A percentile compares a stretch with the other conserved stretches of the same genome.
These are phyloP conservation scores for Ochotona curzoniae DNA, from an alignment of 2,113 vertebrate genomes.

Conservation along the genomic window DNA sequence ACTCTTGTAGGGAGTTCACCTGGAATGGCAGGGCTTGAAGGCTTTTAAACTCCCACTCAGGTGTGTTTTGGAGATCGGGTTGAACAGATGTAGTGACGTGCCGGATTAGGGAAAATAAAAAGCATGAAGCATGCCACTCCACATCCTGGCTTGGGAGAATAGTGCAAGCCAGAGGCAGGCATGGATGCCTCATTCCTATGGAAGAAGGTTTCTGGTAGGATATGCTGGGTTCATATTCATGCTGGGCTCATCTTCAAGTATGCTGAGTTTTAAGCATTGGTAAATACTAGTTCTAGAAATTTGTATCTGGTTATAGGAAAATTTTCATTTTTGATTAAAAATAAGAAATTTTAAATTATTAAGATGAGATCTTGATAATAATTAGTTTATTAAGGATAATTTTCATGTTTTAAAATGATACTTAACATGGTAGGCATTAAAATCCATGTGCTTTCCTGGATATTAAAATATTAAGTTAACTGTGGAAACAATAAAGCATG, in stretches of 20 bases:
- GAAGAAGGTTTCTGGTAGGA: not conserved
- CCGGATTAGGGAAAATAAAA: not conserved
- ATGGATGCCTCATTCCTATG: not conserved
- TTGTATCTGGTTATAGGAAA: not conserved
- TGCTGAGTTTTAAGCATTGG: not conserved
- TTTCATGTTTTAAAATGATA: not conserved
- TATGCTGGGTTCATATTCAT: not conserved
- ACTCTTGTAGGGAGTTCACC: not conserved
- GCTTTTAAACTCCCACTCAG: not conserved
- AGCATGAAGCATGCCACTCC: not conserved
- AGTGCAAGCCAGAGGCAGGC: not conserved
- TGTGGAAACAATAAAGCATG: not conserved
- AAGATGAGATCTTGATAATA: not conserved
- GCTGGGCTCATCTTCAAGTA: not conserved
- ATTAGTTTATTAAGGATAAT: not conserved
- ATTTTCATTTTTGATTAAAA: conserved; percentile 4
- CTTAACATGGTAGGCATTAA: not conserved
- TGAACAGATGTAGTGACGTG: not conserved
- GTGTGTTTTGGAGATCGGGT: not conserved
- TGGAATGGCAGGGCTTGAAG: not conserved
- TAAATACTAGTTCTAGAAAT: not conserved
- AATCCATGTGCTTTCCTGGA: not conserved
- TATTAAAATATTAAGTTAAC: not conserved
- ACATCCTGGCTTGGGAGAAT: not conserved
- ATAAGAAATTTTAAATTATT: not conserved